phyloP scores from a whole-genome alignment of 2,113 vertebrate species.

The Chrysochloris asiatica region DNA sequence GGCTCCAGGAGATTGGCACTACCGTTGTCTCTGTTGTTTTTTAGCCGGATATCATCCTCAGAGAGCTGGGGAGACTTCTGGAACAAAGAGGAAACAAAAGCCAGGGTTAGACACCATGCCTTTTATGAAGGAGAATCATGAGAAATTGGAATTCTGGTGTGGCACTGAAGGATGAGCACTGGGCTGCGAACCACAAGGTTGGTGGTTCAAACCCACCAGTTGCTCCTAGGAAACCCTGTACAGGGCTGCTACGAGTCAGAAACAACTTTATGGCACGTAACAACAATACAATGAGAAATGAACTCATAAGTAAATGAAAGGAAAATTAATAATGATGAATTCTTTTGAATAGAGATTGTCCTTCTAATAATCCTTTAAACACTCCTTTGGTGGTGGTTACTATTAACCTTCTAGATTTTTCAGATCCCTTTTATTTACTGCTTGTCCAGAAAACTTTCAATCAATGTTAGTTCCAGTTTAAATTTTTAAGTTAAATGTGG shows the following conservation, averaged over 20 bases:
- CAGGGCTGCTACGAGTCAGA: no score
- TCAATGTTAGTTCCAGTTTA: not conserved
- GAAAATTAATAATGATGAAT: not conserved
- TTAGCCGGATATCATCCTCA: conserved; percentile 91
- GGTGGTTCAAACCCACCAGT: no score
- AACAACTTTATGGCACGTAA: no score
- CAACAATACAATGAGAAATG: not conserved
- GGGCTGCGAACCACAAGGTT: no score
- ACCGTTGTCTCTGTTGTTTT: conserved; percentile 86
- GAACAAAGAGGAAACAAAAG: conserved; percentile 71
- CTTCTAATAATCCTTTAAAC: not conserved
- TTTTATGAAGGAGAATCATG: not conserved
- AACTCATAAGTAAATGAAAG: not conserved
- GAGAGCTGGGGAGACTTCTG: conserved; percentile 89
- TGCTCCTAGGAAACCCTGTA: no score
- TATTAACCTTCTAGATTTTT: not conserved
- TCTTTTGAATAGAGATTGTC: not conserved
- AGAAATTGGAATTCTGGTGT: no score
- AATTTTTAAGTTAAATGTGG: not conserved
- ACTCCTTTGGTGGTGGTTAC: not conserved
- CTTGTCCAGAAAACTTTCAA: not conserved
- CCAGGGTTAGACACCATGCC: conserved; percentile 38
- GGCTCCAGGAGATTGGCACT: conserved; percentile 90
- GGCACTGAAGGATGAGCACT: no score
- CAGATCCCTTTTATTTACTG: not conserved